Evolutionary conservation across 2,113 vertebrate genomes (phyloP).

Genomic region (Cyphomyrus plagiostoma): DNA sequence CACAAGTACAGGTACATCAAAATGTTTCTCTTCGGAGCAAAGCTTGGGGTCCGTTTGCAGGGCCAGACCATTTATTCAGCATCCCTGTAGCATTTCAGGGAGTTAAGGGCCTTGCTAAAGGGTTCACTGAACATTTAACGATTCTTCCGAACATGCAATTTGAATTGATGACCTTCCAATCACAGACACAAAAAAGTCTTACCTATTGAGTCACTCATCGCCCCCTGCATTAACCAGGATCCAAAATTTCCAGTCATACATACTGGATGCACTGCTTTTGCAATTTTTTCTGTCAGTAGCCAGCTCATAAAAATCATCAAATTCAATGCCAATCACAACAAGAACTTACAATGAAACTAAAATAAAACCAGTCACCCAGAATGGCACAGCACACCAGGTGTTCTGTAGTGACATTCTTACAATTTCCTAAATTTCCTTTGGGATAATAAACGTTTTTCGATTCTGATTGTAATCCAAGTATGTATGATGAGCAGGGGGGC

Average conservation of each 20-base stretch:
- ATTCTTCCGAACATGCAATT: not conserved
- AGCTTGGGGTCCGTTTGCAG: not conserved
- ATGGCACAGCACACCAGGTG: not conserved
- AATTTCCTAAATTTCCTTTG: not conserved
- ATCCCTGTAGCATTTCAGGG: not conserved
- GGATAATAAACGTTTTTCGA: not conserved
- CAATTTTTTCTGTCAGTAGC: not conserved
- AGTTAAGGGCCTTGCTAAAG: not conserved
- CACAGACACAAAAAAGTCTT: not conserved
- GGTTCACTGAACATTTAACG: not conserved
- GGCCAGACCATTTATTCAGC: not conserved
- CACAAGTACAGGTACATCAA: not conserved
- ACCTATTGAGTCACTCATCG: not conserved
- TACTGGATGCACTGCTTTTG: not conserved
- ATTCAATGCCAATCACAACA: not conserved
- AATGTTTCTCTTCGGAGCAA: not conserved
- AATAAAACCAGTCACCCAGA: not conserved
- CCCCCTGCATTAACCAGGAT: not conserved
- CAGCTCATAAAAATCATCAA: not conserved
- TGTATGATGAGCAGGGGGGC: not conserved
- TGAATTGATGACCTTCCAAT: not conserved
- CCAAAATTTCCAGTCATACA: not conserved
- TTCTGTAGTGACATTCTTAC: not conserved
- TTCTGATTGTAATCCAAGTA: not conserved
- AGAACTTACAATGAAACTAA: not conserved